phyloP scores from a whole-genome alignment of 2,888 invertebrate species.

The Acanthosoma haemorrhoidale region DNA sequence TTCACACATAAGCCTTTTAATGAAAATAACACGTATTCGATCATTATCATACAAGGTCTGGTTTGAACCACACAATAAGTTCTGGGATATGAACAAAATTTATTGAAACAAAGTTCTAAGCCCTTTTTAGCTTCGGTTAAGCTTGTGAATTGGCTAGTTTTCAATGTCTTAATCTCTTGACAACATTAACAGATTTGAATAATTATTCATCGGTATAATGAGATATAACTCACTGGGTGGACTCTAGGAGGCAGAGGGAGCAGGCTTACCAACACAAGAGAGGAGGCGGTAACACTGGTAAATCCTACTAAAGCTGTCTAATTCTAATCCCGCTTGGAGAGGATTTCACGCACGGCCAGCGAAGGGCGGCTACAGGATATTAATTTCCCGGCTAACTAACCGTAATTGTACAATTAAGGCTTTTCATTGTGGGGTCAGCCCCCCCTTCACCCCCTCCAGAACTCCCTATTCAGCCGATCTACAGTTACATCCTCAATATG shows the following conservation, averaged over 20 bases:
- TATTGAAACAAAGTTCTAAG: too few relatives aligned
- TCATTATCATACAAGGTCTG: too few relatives aligned
- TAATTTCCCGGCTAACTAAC: slow-evolving; percentile 22
- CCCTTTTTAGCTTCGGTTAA: too few relatives aligned
- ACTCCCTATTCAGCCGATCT: not conserved
- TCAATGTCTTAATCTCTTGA: too few relatives aligned
- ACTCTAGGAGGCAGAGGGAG: not conserved
- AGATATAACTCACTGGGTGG: too few relatives aligned
- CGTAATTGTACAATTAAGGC: slow-evolving; percentile 23
- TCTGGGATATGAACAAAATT: too few relatives aligned
- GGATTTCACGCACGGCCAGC: slow-evolving; percentile 18
- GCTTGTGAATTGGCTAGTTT: too few relatives aligned
- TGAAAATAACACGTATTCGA: too few relatives aligned
- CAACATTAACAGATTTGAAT: too few relatives aligned
- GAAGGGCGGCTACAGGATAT: slow-evolving; percentile 4
- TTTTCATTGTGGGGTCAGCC: not conserved
- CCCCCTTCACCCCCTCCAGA: not conserved
- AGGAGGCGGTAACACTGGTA: not conserved
- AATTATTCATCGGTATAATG: too few relatives aligned
- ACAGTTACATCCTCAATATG: slow-evolving; percentile 1
- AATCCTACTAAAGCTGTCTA: slow-evolving; percentile 12
- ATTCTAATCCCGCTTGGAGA: slow-evolving; percentile 16
- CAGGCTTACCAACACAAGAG: not conserved
- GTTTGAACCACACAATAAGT: too few relatives aligned
- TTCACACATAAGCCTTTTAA: too few relatives aligned